Evolutionary conservation across 2,888 invertebrate genomes (phyloP).

Genomic region (Yponomeuta cagnagella): DNA sequence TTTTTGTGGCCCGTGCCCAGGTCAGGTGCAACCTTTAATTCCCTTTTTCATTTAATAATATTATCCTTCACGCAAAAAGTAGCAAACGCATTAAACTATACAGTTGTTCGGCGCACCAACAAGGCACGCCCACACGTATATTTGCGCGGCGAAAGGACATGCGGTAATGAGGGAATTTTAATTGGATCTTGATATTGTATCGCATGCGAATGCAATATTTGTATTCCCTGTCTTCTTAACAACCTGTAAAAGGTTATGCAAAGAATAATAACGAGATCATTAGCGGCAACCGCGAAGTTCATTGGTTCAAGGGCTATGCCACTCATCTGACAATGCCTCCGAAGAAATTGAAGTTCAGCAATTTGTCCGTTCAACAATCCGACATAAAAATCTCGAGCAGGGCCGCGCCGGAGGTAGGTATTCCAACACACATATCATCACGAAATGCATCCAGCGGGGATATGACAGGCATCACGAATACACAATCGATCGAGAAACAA

Average conservation of each 20-base stretch:
- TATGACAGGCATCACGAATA: slow-evolving; percentile 16
- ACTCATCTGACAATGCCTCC: not conserved
- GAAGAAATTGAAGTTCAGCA: slow-evolving; percentile 5
- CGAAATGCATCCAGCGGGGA: slow-evolving; percentile 13
- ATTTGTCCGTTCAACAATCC: slow-evolving; percentile 11
- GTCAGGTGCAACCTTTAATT: slow-evolving; percentile 16
- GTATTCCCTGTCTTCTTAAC: not conserved
- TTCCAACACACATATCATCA: slow-evolving; percentile 15
- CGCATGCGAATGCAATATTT: slow-evolving; percentile 14
- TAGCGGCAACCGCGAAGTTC: not conserved
- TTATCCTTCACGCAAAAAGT: slow-evolving; percentile 11
- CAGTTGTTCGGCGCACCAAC: slow-evolving; percentile 11
- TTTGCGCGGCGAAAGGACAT: slow-evolving; percentile 8
- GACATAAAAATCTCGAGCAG: slow-evolving; percentile 7
- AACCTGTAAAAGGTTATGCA: not conserved
- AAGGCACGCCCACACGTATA: slow-evolving; percentile 2
- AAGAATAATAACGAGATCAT: not conserved
- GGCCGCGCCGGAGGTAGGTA: not conserved
- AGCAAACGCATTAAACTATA: slow-evolving; percentile 15
- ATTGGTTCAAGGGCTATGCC: not conserved
- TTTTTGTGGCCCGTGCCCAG: slow-evolving; percentile 10
- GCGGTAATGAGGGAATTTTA: slow-evolving; percentile 14
- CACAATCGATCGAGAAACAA: slow-evolving; percentile 29
- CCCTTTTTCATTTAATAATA: slow-evolving; percentile 13
- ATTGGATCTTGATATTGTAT: slow-evolving; percentile 14